Percentiles rank a stretch among this genome's conserved stretches.
These are phyloP conservation scores for Rhodeus uyekii DNA, from an alignment of 2,797 vertebrate genomes.

Conservation along the genomic window DNA sequence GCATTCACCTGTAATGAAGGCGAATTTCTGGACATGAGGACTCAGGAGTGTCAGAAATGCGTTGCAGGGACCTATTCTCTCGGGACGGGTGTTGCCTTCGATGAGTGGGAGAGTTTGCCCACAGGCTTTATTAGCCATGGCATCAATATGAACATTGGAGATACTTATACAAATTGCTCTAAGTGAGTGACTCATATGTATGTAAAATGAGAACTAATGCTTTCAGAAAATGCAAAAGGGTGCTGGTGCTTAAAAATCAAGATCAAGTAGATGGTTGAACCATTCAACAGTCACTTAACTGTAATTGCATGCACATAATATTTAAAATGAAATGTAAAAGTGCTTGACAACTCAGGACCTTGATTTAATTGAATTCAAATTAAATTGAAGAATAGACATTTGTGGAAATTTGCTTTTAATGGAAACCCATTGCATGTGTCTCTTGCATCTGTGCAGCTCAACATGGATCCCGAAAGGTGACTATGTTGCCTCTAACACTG, in stretches of 20 bases:
- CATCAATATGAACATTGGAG: conserved; percentile 65
- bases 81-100: conserved; percentile 89
- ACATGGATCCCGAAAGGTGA: conserved; percentile 88
- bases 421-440: background rate
- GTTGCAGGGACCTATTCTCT: conserved; percentile 88
- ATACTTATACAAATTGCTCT: conserved; percentile 79
- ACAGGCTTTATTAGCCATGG: conserved; percentile 86
- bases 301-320: conserved; percentile 6
- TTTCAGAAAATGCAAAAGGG: conserved; percentile 4
- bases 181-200: conserved; percentile 76
- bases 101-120: conserved; percentile 90
- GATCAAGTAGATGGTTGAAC: conserved; percentile 17
- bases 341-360: conserved; percentile 7
- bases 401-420: conserved; percentile 1
- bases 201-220: background rate
- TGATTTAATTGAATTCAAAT: conserved; percentile 15
- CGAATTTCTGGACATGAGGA: conserved; percentile 92
- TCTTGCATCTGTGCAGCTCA: conserved; percentile 75
- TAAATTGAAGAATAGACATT: background rate
- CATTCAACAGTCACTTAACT: background rate
- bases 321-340: background rate
- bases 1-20: conserved; percentile 93
- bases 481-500: conserved; percentile 89
- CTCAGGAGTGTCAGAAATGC: conserved; percentile 87
- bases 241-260: conserved; percentile 1